These are phyloP conservation scores for Aleiodes testaceus DNA, from an alignment of 2,888 invertebrate species.

Conservation along the genomic window DNA sequence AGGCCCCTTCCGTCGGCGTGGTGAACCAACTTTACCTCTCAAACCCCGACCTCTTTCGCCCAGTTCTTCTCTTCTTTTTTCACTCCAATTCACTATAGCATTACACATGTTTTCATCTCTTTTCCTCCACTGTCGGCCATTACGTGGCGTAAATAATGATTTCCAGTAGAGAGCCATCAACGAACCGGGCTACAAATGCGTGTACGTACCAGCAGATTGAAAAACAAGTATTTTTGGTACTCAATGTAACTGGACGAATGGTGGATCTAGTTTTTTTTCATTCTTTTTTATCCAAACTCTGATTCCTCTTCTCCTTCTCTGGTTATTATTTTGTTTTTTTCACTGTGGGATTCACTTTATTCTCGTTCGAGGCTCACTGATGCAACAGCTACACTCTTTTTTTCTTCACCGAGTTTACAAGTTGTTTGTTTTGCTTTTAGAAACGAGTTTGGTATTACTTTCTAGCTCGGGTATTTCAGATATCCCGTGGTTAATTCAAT, in stretches of 20 bases:
- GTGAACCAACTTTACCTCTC: slow-evolving; percentile 19
- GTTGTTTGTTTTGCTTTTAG: slow-evolving; percentile 24
- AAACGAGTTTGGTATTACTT: slow-evolving; percentile 26
- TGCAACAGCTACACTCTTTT: slow-evolving; percentile 13
- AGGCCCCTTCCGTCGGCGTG: slow-evolving; percentile 30
- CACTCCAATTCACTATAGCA: neutral
- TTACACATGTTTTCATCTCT: neutral
- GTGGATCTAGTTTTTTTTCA: neutral
- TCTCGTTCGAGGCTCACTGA: slow-evolving; percentile 12
- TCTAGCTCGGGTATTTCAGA: slow-evolving; percentile 2
- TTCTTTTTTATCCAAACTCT: neutral
- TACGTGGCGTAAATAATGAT: slow-evolving; percentile 41
- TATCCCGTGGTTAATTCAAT: slow-evolving; percentile 25
- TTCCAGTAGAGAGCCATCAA: slow-evolving; percentile 6
- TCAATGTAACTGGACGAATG: slow-evolving; percentile 14
- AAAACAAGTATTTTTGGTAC: slow-evolving; percentile 28
- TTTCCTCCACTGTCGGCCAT: slow-evolving; percentile 5
- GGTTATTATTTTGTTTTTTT: slow-evolving; percentile 10
- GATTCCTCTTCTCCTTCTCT: neutral
- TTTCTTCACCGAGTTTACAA: slow-evolving; percentile 7
- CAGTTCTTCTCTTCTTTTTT: neutral
- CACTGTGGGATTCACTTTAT: slow-evolving; percentile 11
- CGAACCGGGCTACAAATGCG: neutral
- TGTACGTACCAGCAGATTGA: slow-evolving; percentile 15
- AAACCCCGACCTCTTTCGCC: slow-evolving; percentile 8